Conservation (phyloP, 2,888 invertebrate species). For the Microctonus hyperodae region DNA sequence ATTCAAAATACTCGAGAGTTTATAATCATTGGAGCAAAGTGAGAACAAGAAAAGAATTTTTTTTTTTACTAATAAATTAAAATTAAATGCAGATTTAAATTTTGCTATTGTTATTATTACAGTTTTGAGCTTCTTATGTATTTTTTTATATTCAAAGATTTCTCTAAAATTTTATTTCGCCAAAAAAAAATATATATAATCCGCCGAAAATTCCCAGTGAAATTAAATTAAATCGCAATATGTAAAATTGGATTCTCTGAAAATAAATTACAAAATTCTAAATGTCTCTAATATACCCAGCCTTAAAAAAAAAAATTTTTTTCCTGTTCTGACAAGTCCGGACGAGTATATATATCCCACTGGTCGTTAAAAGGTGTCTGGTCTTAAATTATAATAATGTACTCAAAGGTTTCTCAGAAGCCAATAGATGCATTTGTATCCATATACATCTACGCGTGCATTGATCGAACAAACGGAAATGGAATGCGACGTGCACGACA, state of each 20-base stretch:
- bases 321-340: too few species aligned
- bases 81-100: not conserved
- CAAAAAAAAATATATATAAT: not conserved
- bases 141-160: too few species aligned
- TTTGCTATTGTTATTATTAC: too few species aligned
- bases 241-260: too few species aligned
- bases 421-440: conserved; percentile 20
- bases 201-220: too few species aligned
- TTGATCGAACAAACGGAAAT: conserved; percentile 24
- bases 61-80: not conserved
- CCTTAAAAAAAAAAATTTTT: too few species aligned
- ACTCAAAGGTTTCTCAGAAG: conserved; percentile 20
- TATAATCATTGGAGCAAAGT: not conserved
- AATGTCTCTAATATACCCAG: too few species aligned
- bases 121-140: conserved; percentile 31
- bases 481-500: conserved; percentile 12
- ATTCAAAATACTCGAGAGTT: conserved; percentile 8
- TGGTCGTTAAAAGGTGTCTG: not conserved
- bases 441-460: not conserved
- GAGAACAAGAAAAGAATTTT: too few species aligned
- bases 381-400: conserved; percentile 18
- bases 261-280: too few species aligned
- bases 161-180: not conserved
- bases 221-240: too few species aligned
- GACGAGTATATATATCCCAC: too few species aligned